Evolutionary conservation across 2,888 invertebrate genomes (phyloP).

Genomic region (Sepiola atlantica): DNA sequence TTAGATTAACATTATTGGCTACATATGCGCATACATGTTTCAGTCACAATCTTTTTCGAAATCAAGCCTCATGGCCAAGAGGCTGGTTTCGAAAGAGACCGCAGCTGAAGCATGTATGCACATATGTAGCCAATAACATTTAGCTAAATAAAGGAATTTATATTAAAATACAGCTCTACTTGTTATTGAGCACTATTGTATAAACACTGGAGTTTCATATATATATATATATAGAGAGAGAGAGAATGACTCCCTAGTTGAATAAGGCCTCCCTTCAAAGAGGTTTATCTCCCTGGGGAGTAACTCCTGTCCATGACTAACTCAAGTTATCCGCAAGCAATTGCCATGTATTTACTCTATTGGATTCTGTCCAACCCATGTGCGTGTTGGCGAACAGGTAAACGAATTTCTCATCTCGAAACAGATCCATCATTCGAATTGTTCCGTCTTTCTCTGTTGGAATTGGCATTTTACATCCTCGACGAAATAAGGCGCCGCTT

Average conservation of each 20-base stretch:
- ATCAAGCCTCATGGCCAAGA: too few species aligned
- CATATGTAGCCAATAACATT: too few species aligned
- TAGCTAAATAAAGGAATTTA: too few species aligned
- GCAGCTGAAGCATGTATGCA: too few species aligned
- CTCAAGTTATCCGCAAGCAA: neutral
- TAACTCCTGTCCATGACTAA: neutral
- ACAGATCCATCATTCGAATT: neutral
- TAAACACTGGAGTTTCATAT: too few species aligned
- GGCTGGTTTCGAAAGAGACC: too few species aligned
- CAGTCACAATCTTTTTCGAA: neutral
- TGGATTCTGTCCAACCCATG: neutral
- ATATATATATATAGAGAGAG: too few species aligned
- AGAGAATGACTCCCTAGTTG: too few species aligned
- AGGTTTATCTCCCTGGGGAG: neutral
- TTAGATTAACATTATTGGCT: too few species aligned
- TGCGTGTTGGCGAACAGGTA: neutral
- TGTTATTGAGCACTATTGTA: too few species aligned
- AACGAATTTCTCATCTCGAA: neutral
- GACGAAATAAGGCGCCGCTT: neutral
- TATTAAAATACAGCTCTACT: too few species aligned
- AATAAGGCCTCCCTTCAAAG: neutral
- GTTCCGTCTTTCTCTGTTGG: neutral
- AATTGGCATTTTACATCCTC: neutral
- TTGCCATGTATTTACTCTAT: neutral
- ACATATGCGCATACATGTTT: too few species aligned